Conservation (phyloP, 2,797 vertebrate species). For the Avahi laniger region DNA sequence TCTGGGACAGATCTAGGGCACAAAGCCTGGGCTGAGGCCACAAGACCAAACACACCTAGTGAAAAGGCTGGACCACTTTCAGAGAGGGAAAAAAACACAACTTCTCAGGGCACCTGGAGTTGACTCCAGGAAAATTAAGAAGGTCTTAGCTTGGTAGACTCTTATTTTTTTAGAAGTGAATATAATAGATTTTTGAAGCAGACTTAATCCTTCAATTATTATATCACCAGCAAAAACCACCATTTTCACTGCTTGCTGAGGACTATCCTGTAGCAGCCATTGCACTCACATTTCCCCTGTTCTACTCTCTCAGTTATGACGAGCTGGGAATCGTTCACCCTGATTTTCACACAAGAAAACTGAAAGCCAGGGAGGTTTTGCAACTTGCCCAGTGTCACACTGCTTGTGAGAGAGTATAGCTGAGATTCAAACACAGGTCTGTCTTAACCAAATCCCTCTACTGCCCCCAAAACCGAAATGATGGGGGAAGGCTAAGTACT, state of each 20-base stretch:
- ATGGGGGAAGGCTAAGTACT: neutral
- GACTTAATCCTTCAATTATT: neutral
- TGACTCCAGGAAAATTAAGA: neutral
- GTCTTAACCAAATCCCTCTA: neutral
- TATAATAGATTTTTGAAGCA: neutral
- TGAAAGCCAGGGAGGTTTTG: neutral
- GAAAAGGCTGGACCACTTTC: neutral
- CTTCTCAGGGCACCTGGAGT: neutral
- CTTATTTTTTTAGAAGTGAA: neutral
- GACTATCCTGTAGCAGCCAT: neutral
- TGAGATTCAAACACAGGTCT: conserved; percentile 45
- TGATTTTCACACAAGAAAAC: conserved; percentile 11
- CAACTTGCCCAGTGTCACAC: neutral
- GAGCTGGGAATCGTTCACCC: neutral
- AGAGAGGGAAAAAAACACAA: neutral
- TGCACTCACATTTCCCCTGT: neutral
- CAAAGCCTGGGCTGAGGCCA: neutral
- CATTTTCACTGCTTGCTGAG: neutral
- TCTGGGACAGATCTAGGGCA: neutral
- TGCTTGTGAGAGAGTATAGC: neutral
- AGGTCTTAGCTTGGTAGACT: neutral
- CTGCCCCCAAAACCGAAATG: conserved; percentile 3
- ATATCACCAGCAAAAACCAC: neutral
- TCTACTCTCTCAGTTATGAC: neutral
- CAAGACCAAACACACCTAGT: neutral